Conservation (phyloP, 1,140 invertebrate species). For the Holotrichia oblita region DNA sequence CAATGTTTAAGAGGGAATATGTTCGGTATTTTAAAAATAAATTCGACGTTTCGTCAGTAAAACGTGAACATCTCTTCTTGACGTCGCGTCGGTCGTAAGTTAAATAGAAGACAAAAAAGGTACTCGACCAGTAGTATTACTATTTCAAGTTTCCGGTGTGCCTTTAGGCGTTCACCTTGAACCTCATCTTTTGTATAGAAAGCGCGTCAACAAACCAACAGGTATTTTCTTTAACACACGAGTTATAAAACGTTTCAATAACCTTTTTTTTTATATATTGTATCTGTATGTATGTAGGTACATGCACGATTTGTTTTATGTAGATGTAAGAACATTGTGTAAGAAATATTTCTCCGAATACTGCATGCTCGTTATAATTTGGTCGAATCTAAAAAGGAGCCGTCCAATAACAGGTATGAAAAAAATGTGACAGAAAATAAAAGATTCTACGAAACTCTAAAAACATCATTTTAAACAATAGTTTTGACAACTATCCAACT, state of each 20-base stretch:
- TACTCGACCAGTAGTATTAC: conserved; percentile 4
- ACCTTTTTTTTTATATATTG: conserved; percentile 27
- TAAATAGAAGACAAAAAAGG: conserved; percentile 2
- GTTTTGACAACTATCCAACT: too few relatives aligned
- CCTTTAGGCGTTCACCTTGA: conserved; percentile 26
- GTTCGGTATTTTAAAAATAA: too few relatives aligned
- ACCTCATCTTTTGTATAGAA: conserved; percentile 33
- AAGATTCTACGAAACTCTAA: too few relatives aligned
- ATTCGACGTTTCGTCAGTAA: not conserved
- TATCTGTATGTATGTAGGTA: too few relatives aligned
- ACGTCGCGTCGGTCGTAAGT: too few relatives aligned
- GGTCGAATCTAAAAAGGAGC: too few relatives aligned
- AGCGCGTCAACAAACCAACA: conserved; percentile 32
- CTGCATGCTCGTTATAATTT: too few relatives aligned
- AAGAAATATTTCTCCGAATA: not conserved
- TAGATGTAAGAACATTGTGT: not conserved
- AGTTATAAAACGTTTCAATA: conserved; percentile 14
- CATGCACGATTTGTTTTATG: conserved; percentile 10
- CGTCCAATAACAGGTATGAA: too few relatives aligned
- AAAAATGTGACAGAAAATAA: too few relatives aligned
- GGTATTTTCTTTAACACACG: conserved; percentile 26
- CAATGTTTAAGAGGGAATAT: too few relatives aligned
- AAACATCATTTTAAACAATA: too few relatives aligned
- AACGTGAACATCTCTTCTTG: not conserved
- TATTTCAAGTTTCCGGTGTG: conserved; percentile 25